These are phyloP conservation scores for Helicoverpa zea DNA, from an alignment of 1,140 invertebrate species.

Conservation along the genomic window DNA sequence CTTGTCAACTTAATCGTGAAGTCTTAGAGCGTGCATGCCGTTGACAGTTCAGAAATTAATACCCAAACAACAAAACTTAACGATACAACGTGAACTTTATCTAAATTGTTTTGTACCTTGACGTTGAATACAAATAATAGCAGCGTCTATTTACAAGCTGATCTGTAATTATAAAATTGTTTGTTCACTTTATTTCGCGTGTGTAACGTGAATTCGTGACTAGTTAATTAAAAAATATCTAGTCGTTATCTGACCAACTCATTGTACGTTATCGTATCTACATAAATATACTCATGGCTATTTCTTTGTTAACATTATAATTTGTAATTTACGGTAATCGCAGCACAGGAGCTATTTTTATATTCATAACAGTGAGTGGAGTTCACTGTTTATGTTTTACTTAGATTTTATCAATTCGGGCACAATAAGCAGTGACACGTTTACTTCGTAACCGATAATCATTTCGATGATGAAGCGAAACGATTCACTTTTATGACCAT, in stretches of 20 bases:
- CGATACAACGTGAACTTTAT: conserved; percentile 15
- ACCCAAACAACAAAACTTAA: conserved; percentile 7
- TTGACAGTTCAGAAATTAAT: conserved; percentile 14
- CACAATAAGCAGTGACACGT: too few relatives aligned
- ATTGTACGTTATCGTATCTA: conserved; percentile 16
- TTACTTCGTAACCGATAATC: too few relatives aligned
- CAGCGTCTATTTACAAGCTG: conserved; percentile 20
- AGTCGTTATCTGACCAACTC: conserved; percentile 16
- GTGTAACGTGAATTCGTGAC: conserved; percentile 21
- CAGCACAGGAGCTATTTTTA: background rate
- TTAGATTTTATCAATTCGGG: too few relatives aligned
- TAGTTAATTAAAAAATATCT: conserved; percentile 12
- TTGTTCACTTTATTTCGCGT: conserved; percentile 20
- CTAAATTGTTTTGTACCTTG: conserved; percentile 9
- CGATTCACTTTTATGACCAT: background rate
- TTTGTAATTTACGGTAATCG: background rate
- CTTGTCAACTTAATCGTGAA: background rate
- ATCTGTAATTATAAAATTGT: conserved; percentile 24
- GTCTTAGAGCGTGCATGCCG: background rate
- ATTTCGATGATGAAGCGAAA: too few relatives aligned
- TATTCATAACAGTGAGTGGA: too few relatives aligned
- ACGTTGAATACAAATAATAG: conserved; percentile 5
- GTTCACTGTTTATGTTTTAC: too few relatives aligned
- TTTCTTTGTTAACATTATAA: background rate
- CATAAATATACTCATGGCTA: conserved; percentile 11